A percentile compares a stretch with the other conserved stretches of the same genome.
phyloP scores from a whole-genome alignment of 2,797 vertebrate genomes.

The Chaetodon trifasciatus region DNA sequence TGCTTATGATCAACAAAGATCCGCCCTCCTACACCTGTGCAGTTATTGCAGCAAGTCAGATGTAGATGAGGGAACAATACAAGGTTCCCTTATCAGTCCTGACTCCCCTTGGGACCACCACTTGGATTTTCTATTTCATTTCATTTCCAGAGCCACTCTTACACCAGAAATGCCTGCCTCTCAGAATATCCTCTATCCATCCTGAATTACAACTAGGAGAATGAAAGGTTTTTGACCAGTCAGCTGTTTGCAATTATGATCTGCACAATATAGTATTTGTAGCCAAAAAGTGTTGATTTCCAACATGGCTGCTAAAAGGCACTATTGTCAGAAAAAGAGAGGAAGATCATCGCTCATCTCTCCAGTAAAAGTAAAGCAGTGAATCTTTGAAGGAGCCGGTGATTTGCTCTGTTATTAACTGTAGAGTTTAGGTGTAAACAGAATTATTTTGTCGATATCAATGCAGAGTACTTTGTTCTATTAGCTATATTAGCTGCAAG shows the following conservation, averaged over 20 bases:
- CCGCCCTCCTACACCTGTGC: neutral
- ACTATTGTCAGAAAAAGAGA: neutral
- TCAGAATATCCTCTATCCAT: neutral
- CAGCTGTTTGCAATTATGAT: slow-evolving; percentile 11
- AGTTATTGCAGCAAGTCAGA: neutral
- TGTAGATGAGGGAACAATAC: neutral
- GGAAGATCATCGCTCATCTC: neutral
- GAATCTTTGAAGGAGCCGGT: neutral
- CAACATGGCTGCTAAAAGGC: neutral
- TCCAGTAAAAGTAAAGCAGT: neutral
- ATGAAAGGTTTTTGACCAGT: neutral
- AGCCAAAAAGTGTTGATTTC: neutral
- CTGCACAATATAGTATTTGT: neutral
- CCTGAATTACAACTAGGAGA: neutral
- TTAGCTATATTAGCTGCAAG: slow-evolving; percentile 2
- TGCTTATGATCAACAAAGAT: neutral
- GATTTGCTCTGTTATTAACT: neutral
- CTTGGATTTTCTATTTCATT: neutral
- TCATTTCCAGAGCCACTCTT: neutral
- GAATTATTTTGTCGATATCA: neutral
- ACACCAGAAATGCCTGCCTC: neutral
- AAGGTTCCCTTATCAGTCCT: neutral
- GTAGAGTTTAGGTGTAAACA: neutral
- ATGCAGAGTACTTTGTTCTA: neutral
- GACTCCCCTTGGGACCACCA: neutral